phyloP scores from a whole-genome alignment of 2,888 invertebrate species.

The Molanna angustata region DNA sequence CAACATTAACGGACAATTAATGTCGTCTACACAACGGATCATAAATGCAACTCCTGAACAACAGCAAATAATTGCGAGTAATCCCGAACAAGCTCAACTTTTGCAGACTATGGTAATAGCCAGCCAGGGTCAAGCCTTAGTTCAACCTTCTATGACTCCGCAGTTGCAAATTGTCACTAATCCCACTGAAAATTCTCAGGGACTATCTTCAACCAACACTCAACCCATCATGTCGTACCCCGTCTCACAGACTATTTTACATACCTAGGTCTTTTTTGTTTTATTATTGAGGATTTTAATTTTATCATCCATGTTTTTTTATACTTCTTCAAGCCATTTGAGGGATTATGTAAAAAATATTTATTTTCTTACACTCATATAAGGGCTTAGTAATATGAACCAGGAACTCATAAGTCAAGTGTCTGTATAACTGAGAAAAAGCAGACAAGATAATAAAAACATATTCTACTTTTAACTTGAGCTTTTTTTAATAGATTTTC shows the following conservation, averaged over 20 bases:
- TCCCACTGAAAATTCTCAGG: neutral
- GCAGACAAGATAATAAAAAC: too few species aligned
- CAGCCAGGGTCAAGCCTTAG: constrained; percentile 1
- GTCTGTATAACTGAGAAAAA: too few species aligned
- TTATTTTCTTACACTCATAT: too few species aligned
- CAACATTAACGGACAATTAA: neutral
- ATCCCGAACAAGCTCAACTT: constrained; percentile 1
- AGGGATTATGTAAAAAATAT: too few species aligned
- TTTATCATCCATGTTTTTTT: too few species aligned
- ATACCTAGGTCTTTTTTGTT: neutral
- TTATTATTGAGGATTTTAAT: too few species aligned
- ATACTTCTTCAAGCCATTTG: too few species aligned
- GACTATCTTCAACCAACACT: neutral
- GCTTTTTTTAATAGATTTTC: too few species aligned
- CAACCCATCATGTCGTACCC: neutral
- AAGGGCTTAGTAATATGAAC: too few species aligned
- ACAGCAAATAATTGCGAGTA: neutral
- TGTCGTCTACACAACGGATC: neutral
- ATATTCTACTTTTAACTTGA: too few species aligned
- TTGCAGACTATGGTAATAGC: constrained; percentile 1
- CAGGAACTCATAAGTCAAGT: too few species aligned
- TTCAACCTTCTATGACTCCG: constrained; percentile 2
- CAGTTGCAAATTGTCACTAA: neutral
- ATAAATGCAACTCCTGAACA: neutral
- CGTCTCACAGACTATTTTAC: constrained; percentile 1